Base-by-base conservation (phyloP, 1,140 invertebrate species). In the Pentalonia nigronervosa region DNA sequence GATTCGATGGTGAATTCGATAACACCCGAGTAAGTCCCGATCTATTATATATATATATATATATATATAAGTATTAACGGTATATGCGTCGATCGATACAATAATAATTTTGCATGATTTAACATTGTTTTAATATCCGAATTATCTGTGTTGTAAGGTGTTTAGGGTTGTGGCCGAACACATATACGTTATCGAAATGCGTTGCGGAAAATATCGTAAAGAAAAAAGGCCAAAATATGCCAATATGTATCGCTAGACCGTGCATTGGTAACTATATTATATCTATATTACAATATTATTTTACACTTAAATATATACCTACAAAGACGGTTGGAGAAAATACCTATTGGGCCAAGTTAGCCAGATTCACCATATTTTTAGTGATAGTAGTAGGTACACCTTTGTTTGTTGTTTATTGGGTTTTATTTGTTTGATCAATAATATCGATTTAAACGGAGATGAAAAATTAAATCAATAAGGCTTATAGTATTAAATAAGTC, bases 161-260 rank as follows among this genome's bases (percentile, higher is more conserved):
- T 88, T 94, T 97, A 23, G 96, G 96, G 30, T 95, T 96, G n/a
- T 95, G 96, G 92, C 97, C 97, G 0, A 97, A 97, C 94, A 97
- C 97, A 0, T 97, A 97, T 94, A 96, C 96, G 8, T 97, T 96
- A 94, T 97, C 97, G 2, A 97, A 97, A 95, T 96, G 96, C 0
- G 94, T 97, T 1, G 96, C 97, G 0, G 97, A 97, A 94, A 96
- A 96, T 56, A 95, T 96, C 1, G 94, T 97, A 0, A 95, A 96
- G 60, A 95, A 95, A 48, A 95, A 96, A 91, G 95, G 95, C 0
- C 95, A 95, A 86, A 95, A 95, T 6, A 94, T 98, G 87, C 97
- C 97, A 0, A 95, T 96, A 34, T 95, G 95, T 81, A 95, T 96
- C n/a, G 94, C 96, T n/a, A 95, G 96, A 94, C 96, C 96, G 1